Conservation (phyloP, 1,140 invertebrate genomes). For the Ostrea denselamellosa region DNA sequence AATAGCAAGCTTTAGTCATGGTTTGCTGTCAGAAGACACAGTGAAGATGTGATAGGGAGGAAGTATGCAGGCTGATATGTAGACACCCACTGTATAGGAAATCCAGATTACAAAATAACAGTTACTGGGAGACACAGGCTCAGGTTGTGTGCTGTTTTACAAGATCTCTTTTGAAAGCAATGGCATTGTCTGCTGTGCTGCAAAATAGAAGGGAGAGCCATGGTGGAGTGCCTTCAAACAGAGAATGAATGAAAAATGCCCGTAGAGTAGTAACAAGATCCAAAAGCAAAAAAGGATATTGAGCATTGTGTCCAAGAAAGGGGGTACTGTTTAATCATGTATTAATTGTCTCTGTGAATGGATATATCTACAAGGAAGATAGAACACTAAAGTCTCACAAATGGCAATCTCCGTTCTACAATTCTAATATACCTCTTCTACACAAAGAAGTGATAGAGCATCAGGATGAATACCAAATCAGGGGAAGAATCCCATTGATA, state of each 20-base stretch:
- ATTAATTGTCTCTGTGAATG: too few species aligned
- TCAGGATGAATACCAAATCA: slow-evolving; percentile 19
- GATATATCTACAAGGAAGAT: too few species aligned
- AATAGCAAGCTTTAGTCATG: background rate
- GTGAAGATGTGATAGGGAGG: background rate
- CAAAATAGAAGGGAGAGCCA: background rate
- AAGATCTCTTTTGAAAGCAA: slow-evolving; percentile 1
- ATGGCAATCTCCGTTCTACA: too few species aligned
- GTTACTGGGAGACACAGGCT: background rate
- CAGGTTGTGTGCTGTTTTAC: background rate
- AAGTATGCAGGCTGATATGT: background rate
- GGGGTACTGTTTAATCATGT: background rate
- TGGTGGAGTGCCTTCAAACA: background rate
- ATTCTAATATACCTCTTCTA: too few species aligned
- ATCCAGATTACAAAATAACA: background rate
- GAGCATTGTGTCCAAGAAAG: background rate
- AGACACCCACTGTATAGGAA: slow-evolving; percentile 3
- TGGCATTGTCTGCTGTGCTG: background rate
- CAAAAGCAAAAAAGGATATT: background rate
- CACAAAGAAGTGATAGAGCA: background rate
- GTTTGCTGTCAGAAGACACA: background rate
- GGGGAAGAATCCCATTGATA: background rate
- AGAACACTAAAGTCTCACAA: background rate
- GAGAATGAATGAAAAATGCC: background rate
- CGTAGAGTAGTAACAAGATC: background rate